phyloP scores from a whole-genome alignment of 2,888 invertebrate species.

The Erpobdella octoculata region DNA sequence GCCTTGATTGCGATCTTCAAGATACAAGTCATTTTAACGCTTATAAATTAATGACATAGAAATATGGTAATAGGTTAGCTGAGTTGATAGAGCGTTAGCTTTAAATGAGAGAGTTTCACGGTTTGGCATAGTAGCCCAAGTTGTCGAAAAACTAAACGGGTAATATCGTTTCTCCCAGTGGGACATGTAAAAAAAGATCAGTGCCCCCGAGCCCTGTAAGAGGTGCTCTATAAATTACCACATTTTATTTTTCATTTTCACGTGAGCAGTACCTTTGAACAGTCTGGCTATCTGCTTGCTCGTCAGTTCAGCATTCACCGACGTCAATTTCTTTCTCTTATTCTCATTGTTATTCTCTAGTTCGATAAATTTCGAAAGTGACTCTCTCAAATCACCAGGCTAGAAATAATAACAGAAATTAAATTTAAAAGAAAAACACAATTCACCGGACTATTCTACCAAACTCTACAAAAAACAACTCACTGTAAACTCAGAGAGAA shows the following conservation, averaged over 20 bases:
- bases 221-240: too few species aligned
- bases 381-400: slow-evolving; percentile 19
- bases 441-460: background rate
- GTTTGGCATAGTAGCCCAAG: too few species aligned
- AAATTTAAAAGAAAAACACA: background rate
- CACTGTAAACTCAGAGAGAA: slow-evolving; percentile 66
- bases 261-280: slow-evolving; percentile 80
- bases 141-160: too few species aligned
- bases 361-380: slow-evolving; percentile 2
- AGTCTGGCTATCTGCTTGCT: slow-evolving; percentile 58
- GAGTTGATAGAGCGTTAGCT: too few species aligned
- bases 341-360: slow-evolving; percentile 65
- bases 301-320: slow-evolving; percentile 67
- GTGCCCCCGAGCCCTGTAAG: too few species aligned
- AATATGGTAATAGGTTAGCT: too few species aligned
- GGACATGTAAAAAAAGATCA: too few species aligned
- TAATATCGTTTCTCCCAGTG: too few species aligned
- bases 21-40: background rate
- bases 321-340: slow-evolving; percentile 64
- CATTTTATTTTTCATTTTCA: too few species aligned
- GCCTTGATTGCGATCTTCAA: slow-evolving; percentile 69
- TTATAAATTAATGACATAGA: too few species aligned
- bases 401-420: background rate
- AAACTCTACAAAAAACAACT: background rate
- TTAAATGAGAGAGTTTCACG: too few species aligned